Conservation (phyloP, 2,888 invertebrate genomes). For the Phania funesta region DNA sequence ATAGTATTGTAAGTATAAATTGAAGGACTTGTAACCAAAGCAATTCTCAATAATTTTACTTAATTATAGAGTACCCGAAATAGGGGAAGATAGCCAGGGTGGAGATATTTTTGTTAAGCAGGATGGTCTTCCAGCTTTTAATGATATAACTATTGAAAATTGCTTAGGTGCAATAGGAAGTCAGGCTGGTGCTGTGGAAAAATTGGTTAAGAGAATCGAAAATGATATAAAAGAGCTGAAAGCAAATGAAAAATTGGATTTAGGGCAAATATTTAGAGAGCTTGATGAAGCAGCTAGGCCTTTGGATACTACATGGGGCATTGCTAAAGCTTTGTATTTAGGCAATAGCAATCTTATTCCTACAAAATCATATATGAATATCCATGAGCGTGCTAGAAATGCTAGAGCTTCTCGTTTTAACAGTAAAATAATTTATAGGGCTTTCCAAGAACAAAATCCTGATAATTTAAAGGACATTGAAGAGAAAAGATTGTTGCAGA, state of each 20-base stretch:
- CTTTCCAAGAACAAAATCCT: slow-evolving; percentile 67
- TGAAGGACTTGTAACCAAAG: slow-evolving; percentile 30
- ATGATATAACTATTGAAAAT: slow-evolving; percentile 89
- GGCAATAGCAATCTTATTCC: slow-evolving; percentile 91
- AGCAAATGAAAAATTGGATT: slow-evolving; percentile 66
- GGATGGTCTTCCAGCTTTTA: slow-evolving; percentile 90
- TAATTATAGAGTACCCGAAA: slow-evolving; percentile 86
- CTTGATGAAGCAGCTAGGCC: slow-evolving; percentile 87
- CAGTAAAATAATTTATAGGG: slow-evolving; percentile 80
- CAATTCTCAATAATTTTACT: background rate
- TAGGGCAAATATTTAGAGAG: slow-evolving; percentile 82
- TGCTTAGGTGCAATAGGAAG: slow-evolving; percentile 92
- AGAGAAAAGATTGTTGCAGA: slow-evolving; percentile 85
- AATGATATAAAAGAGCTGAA: slow-evolving; percentile 80
- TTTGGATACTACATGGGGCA: slow-evolving; percentile 91
- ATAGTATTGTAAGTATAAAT: slow-evolving; percentile 75
- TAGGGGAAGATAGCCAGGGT: slow-evolving; percentile 89
- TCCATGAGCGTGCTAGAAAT: slow-evolving; percentile 89
- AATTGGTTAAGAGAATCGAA: slow-evolving; percentile 86
- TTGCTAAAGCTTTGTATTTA: slow-evolving; percentile 90
- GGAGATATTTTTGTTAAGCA: slow-evolving; percentile 86
- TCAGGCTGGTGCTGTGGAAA: slow-evolving; percentile 90
- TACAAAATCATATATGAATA: slow-evolving; percentile 87
- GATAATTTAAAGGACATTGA: slow-evolving; percentile 80
- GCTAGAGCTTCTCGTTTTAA: slow-evolving; percentile 88